A percentile compares a stretch with the other conserved stretches of the same genome.
These are phyloP conservation scores for Pomatostomus ruficeps DNA, from an alignment of 2,113 vertebrate genomes.

Conservation along the genomic window DNA sequence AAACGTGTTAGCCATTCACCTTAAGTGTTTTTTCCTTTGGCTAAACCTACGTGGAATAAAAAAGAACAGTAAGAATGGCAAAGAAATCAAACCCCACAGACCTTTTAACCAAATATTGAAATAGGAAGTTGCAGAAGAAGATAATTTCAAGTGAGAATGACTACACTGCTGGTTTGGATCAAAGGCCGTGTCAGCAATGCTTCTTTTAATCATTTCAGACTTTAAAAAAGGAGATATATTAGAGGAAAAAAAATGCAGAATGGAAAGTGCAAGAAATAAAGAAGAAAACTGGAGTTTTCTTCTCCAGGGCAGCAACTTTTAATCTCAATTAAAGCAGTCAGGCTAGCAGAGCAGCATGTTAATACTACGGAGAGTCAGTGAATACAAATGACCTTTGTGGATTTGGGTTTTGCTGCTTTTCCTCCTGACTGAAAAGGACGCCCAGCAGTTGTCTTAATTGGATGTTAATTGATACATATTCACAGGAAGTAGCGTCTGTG, in stretches of 20 bases:
- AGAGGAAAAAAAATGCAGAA: background rate
- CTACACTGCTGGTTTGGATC: background rate
- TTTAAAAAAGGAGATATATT: background rate
- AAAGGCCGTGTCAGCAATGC: background rate
- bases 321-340: background rate
- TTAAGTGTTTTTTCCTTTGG: background rate
- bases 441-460: conserved; percentile 31
- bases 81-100: background rate
- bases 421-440: background rate
- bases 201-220: background rate
- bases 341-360: background rate
- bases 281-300: background rate
- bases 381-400: conserved; percentile 14
- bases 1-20: background rate
- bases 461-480: conserved; percentile 21
- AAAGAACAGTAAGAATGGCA: background rate
- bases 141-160: background rate
- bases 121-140: background rate
- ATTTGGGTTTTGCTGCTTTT: background rate
- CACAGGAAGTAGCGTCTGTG: conserved; percentile 16
- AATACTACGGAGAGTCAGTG: background rate
- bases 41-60: background rate
- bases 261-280: background rate
- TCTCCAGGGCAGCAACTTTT: background rate
- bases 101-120: background rate